Evolutionary conservation across 2,113 vertebrate species (phyloP), one percentile per base, ranked within the genome.

Genomic region (Shinisaurus crocodilurus): DNA sequence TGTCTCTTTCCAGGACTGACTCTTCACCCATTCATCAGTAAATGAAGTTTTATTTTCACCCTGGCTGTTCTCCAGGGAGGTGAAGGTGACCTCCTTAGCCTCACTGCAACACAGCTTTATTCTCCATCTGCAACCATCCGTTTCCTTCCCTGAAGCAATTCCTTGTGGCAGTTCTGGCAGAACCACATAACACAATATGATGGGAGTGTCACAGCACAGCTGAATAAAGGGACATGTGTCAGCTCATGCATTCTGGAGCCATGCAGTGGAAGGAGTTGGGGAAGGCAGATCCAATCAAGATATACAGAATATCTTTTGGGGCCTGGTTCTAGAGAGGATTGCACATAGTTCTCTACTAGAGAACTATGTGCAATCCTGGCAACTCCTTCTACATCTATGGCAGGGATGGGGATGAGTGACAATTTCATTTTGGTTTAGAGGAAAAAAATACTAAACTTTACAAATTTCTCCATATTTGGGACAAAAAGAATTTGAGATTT

Each of bases 1-100:
- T 54, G 67, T 37, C 54, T 48, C 82, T 85, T 84, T 60, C 70
- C 88, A 84, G 74, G 15, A 54, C 6, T 57, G 34, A 40, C 74
- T 50, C 57, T 70, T 80, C 63, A 79, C 32, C 60, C n/a, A 57
- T 50, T 86, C 60, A 85, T 85, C 54, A 70, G 43, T 50, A 90
- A 90, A 85, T 85, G 48, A 48, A 79, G 70, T 65, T 85, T 85
- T 67, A n/a, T 85, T 90, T 74, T 80, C 57, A 18, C 70, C 1
- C 23, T 69, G 74, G n/a, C 63, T 69, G 0, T 54, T 32, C 60
- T 85, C 63, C 43, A 86, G n/a, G 89, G 82, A 85, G 82, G 48
- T 48, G 60, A 79, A 90, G 43, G 48, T 85, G 89, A 86, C 63
- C 63, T 85, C 74, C 32, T 70, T 79, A 79, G 74, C 60, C 32